Evolutionary conservation across 2,888 invertebrate species (phyloP), one percentile per base, ranked within the genome.

Genomic region (Caenorhabditis japonica): DNA sequence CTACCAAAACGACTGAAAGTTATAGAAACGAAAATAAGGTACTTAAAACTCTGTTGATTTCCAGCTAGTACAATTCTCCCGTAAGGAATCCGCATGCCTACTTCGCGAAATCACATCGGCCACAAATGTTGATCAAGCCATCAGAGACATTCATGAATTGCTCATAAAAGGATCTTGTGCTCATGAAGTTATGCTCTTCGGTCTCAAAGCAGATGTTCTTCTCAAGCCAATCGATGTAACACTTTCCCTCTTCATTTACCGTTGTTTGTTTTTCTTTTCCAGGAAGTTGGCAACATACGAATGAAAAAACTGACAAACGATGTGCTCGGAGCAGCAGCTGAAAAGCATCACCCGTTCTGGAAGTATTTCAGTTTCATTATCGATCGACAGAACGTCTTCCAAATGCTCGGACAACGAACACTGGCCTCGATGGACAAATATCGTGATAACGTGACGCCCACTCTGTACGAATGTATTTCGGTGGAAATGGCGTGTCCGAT

Each of bases 121-220:
- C 10, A 73, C 66, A 10, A 68, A 73, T 52, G 73, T 73, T n/a
- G 73, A 68, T 52, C 61, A 64, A 38, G 72, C 72, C 15, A 72
- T 72, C 33, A 38, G 72, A 19, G 72, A 72, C 38, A 72, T 72
- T 21, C 72, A 72, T 47, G 66, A 64, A 1, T 27, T 72, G 12
- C 19, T 72, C 33, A 55, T 72, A 3, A 52, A 53, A 19, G 72
- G 72, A 53, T 64, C 64, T 0, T 53, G 55, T 44, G 64, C 60
- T 15, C 66, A 72, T 51, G 64, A 72, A n/a, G 60, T 72, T 2
- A 64, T 72, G 60, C 17, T 66, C 12, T 25, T 49, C 17, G 47
- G 55, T 5, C 15, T 72, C 8, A 64, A 72, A 44, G 60, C 59
- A 5, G 64, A 66, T 44, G 60, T 72, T 25, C 49, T 72, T 4